These are phyloP conservation scores for Stercorarius parasiticus DNA, from an alignment of 2,113 vertebrate species.

Conservation along the genomic window DNA sequence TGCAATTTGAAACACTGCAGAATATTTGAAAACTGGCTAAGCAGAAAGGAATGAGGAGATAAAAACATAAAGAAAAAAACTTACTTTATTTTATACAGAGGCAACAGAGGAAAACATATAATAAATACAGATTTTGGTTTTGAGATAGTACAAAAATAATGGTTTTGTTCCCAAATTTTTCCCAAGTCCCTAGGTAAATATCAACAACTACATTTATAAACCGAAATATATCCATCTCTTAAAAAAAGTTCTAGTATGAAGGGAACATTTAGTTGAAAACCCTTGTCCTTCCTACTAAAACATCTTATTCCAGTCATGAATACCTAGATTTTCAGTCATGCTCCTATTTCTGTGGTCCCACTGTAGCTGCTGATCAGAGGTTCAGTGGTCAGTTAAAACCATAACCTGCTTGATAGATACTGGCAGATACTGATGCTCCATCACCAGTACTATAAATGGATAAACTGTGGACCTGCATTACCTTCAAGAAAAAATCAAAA, in stretches of 20 bases:
- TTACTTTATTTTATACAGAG: not conserved
- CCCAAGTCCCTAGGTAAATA: not conserved
- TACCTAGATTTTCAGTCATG: not conserved
- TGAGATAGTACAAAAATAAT: not conserved
- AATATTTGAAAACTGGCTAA: not conserved
- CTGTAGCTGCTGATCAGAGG: not conserved
- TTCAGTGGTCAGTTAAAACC: not conserved
- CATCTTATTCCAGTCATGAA: not conserved
- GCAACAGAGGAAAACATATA: not conserved
- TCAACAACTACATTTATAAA: not conserved
- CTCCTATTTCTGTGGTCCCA: not conserved
- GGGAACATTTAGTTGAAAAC: not conserved
- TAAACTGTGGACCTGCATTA: not conserved
- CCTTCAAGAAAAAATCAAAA: not conserved
- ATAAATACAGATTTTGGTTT: accelerated
- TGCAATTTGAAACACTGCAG: not conserved
- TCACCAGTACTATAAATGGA: not conserved
- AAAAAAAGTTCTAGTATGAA: not conserved
- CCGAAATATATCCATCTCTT: not conserved
- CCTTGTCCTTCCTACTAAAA: not conserved
- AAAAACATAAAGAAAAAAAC: not conserved
- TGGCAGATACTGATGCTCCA: not conserved
- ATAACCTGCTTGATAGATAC: not conserved
- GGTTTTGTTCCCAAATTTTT: not conserved
- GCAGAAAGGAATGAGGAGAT: not conserved